Base-by-base conservation (phyloP, 2,113 vertebrate species). In the Struthidea cinerea region DNA sequence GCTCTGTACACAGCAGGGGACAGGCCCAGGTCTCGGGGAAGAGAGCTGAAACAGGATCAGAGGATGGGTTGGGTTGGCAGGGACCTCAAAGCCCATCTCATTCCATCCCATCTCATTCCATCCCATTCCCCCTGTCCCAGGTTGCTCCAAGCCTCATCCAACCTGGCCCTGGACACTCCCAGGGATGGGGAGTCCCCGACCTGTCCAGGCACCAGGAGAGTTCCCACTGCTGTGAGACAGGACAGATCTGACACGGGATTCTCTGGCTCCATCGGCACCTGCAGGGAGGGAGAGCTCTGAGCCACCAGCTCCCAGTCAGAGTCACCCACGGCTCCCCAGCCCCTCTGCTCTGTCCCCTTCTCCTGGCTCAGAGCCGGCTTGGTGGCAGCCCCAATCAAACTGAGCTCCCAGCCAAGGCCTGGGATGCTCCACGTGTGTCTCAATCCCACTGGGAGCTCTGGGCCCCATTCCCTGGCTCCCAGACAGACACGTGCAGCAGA, bases 181-280 rank as follows among this genome's bases (percentile, higher is more conserved):
- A 59, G 42, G 59, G 30, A 1, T 30, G 52, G 47, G 50, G 4
- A 24, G 16, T 7, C 32, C 37, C 27, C 1, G 26, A 1, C 5
- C 16, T 17, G 17, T 3, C 2, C 14, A 52, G 78, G n/a, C 52
- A 28, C 11, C 49, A 55, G 24, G 55, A 10, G 33, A 69, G 74
- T 7, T 32, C 46, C 5, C 4, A 1, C 3, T 26, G 73, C 64
- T 28, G 4, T 35, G 13, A 4, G 26, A 7, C 32, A 47, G 39
- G 27, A 30, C 1, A 11, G 5, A 0, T 5, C 28, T 15, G 16
- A 3, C 32, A 2, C 39, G 0, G 44, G 32, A 3, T 1, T 16
- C 49, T 26, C 18, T 41, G 3, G 0, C 68, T 65, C 11, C 42
- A 3, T 3, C 24, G 57, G 55, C 46, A 47, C 49, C 33, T 7